Evolutionary conservation across 1,140 invertebrate species (phyloP).

Genomic region (Gerris buenoi): DNA sequence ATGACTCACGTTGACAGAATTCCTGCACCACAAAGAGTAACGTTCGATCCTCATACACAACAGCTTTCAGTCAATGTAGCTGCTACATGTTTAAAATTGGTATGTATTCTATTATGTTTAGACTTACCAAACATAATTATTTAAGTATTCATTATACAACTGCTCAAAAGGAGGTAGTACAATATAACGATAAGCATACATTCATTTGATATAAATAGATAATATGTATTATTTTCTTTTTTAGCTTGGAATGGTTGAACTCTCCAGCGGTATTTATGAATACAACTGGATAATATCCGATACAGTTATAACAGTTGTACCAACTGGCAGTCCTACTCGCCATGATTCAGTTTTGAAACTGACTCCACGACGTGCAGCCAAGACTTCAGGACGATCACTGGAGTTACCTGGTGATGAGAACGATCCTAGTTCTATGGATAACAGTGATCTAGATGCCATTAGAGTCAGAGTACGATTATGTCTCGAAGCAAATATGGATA

Average conservation of each 20-base stretch:
- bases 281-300: slow-evolving; percentile 54
- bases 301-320: slow-evolving; percentile 45
- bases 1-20: slow-evolving; percentile 72
- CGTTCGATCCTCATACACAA: slow-evolving; percentile 58
- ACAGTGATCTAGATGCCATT: slow-evolving; percentile 39
- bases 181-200: too few relatives aligned
- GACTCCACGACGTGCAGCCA: slow-evolving; percentile 16
- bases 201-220: too few relatives aligned
- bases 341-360: slow-evolving; percentile 38
- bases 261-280: slow-evolving; percentile 33
- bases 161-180: too few relatives aligned
- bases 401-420: slow-evolving; percentile 36
- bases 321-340: slow-evolving; percentile 46
- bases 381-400: slow-evolving; percentile 24
- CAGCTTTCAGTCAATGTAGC: slow-evolving; percentile 59
- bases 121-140: too few relatives aligned
- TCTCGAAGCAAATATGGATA: slow-evolving; percentile 53
- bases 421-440: slow-evolving; percentile 35
- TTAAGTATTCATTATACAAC: too few relatives aligned
- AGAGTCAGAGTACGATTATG: slow-evolving; percentile 62
- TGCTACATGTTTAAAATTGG: slow-evolving; percentile 52
- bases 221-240: neutral
- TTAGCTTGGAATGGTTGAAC: slow-evolving; percentile 25
- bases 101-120: too few relatives aligned
- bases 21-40: slow-evolving; percentile 59